Evolutionary conservation across 2,797 vertebrate genomes (phyloP).

Genomic region (Parauchenoglanis ngamensis): DNA sequence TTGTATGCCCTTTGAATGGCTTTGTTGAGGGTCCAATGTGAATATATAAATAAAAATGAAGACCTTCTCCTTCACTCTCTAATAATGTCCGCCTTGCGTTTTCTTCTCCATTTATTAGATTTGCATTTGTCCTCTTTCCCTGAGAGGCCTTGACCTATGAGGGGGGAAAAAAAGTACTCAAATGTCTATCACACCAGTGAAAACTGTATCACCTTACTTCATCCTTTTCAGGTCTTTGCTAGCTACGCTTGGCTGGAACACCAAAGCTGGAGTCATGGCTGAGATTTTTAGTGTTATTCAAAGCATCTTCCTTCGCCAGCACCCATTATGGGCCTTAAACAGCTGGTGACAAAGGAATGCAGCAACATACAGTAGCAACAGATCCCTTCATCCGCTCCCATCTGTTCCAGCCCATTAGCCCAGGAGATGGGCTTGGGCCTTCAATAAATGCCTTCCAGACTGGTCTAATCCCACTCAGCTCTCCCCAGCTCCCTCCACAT

Average conservation of each 20-base stretch:
- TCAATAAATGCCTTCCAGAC: conserved; percentile 57
- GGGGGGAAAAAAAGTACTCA: conserved; percentile 35
- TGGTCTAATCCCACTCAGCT: conserved; percentile 55
- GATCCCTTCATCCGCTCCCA: conserved; percentile 64
- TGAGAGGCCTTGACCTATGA: conserved; percentile 38
- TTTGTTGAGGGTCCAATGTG: conserved; percentile 10
- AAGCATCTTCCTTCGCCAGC: conserved; percentile 62
- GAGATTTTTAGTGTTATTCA: conserved; percentile 41
- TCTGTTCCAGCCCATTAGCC: conserved; percentile 75
- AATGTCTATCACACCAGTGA: conserved; percentile 18
- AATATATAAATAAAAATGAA: conserved; percentile 36
- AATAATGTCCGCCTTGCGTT: conserved; percentile 35
- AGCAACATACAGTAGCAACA: conserved; percentile 63
- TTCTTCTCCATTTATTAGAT: conserved; percentile 53
- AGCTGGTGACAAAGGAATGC: conserved; percentile 70
- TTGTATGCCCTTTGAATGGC: neutral
- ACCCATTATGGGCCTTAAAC: conserved; percentile 68
- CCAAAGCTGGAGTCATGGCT: conserved; percentile 14
- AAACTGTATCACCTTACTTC: conserved; percentile 8
- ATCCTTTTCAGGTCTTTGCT: conserved; percentile 15
- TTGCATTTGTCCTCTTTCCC: conserved; percentile 46
- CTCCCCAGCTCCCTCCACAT: conserved; percentile 35
- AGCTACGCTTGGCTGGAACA: conserved; percentile 4
- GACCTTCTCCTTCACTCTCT: conserved; percentile 22
- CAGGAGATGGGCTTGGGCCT: conserved; percentile 66